These are phyloP conservation scores for Machaerirhynchus nigripectus DNA, from an alignment of 2,113 vertebrate species.

Conservation along the genomic window DNA sequence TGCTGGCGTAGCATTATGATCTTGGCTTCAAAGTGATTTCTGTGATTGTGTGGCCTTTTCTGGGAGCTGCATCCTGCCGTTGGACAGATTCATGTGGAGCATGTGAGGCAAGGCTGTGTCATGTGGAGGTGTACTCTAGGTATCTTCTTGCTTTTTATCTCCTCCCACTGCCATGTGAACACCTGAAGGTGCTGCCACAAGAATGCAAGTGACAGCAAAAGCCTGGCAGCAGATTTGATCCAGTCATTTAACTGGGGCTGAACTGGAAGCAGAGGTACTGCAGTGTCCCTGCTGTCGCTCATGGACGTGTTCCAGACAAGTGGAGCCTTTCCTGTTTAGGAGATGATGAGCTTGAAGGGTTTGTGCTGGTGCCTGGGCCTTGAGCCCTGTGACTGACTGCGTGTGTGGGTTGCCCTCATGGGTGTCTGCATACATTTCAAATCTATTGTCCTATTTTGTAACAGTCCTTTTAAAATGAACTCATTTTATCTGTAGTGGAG, in stretches of 20 bases:
- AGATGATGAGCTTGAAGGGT: not conserved
- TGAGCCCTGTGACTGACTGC: not conserved
- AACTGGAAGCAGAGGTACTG: not conserved
- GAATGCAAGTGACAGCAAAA: not conserved
- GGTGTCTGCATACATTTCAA: not conserved
- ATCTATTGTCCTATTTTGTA: not conserved
- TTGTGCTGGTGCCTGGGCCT: not conserved
- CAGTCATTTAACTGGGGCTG: not conserved
- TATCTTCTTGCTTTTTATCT: not conserved
- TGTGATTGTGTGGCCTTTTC: not conserved
- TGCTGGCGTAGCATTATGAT: not conserved
- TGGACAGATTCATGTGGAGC: not conserved
- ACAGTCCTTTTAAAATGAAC: not conserved
- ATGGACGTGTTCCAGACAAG: not conserved
- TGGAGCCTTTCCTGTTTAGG: not conserved
- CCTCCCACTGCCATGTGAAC: rapidly evolving
- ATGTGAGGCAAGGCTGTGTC: not conserved
- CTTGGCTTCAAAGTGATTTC: not conserved
- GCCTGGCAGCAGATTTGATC: not conserved
- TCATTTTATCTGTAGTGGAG: not conserved
- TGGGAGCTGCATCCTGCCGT: not conserved
- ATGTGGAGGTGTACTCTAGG: not conserved
- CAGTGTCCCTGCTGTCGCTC: not conserved
- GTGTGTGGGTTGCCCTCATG: not conserved
- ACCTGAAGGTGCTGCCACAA: not conserved